Conservation (phyloP, 2,797 vertebrate species). For the Streptopelia turtur region DNA sequence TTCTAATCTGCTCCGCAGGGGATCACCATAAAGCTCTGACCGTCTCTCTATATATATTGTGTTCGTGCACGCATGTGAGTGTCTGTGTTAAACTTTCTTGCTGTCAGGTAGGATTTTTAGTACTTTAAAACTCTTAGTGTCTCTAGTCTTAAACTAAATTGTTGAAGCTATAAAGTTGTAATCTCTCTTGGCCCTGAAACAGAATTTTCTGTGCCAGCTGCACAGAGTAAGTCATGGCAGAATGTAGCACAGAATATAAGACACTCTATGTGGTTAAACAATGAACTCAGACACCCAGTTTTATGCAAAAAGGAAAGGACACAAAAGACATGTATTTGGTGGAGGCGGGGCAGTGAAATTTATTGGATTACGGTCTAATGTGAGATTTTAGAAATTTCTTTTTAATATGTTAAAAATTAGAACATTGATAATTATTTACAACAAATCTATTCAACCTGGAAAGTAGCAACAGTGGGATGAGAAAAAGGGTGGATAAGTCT, state of each 20-base stretch:
- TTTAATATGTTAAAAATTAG: background rate
- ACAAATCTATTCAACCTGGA: fast-evolving
- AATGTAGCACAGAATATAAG: slow-evolving; percentile 11
- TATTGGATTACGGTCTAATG: background rate
- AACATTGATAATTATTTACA: background rate
- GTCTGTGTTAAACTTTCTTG: slow-evolving; percentile 23
- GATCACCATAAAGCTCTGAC: slow-evolving; percentile 19
- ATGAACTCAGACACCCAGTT: background rate
- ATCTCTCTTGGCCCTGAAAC: slow-evolving; percentile 32
- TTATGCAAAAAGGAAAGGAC: background rate
- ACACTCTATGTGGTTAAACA: slow-evolving; percentile 7
- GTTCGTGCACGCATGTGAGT: background rate
- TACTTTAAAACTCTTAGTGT: slow-evolving; percentile 39
- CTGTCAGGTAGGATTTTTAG: slow-evolving; percentile 52
- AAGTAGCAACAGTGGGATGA: background rate
- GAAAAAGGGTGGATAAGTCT: background rate
- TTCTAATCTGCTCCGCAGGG: slow-evolving; percentile 37
- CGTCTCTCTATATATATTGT: background rate
- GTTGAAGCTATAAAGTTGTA: slow-evolving; percentile 39
- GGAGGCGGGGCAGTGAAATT: background rate
- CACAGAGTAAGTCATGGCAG: background rate
- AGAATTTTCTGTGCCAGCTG: background rate
- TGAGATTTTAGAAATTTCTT: background rate
- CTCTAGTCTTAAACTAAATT: slow-evolving; percentile 58
- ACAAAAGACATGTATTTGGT: background rate